Base-by-base conservation (phyloP, 2,797 vertebrate species). In the Anguilla anguilla region DNA sequence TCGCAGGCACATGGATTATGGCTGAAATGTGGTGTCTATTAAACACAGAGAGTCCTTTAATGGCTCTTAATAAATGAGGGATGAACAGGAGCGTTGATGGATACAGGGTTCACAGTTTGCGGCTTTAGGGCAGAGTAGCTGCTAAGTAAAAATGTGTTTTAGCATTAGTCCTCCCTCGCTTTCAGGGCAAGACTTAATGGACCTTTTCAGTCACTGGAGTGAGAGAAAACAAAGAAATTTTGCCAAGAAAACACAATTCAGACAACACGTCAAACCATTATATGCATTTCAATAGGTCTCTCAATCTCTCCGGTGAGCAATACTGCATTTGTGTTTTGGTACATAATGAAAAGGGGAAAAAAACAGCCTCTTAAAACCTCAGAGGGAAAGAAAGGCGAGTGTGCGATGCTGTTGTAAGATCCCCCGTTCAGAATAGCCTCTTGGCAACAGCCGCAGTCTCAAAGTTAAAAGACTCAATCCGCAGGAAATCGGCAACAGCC, bases 11-110 rank as follows among this genome's bases (percentile, higher is more conserved):
- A 25, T 82, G 79, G 51, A 82, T 51, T 49, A n/a, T 6, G 25
- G 39, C 19, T 25, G 79, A 82, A 43, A 82, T 82, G 79, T 82
- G 79, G 39, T 43, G 13, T 61, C 83, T 61, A 85, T 85, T 61
- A 85, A 85, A 59, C 6, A 31, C 55, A 61, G 13, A 61, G 35
- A 35, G 35, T 85, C 83, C 83, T 61, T 61, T 64, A 85, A 46
- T 61, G 31, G 55, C 3, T 31, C 3, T 5, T 85, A 64, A 61
- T 64, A 39, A 59, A 61, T 85, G 59, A 61, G 51, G 9, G 53
- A 85, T 61, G 53, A 59, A 59, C 59, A 55, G 19, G 19, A 35
- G 79, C 46, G 6, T 49, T 49, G 46, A 82, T 82, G 79, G 79
- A 82, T 82, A 82, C 79, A 82, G 17, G 25, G 79, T 51, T 51